These are phyloP conservation scores for Crenichthys baileyi DNA, from an alignment of 2,797 vertebrate genomes.

Conservation along the genomic window DNA sequence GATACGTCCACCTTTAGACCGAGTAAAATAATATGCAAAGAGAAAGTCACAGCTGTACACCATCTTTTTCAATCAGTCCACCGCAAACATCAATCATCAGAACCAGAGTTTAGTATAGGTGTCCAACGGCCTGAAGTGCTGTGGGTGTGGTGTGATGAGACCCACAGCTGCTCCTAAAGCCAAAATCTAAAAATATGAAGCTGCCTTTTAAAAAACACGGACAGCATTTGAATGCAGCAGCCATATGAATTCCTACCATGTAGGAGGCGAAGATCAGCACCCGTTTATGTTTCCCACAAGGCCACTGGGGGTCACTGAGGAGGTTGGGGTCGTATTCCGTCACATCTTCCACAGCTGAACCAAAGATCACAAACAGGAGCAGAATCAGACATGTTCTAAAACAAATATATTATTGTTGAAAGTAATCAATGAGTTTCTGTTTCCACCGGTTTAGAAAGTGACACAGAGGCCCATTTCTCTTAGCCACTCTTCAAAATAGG, in stretches of 20 bases:
- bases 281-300: constrained; percentile 96
- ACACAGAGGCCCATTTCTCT: not conserved
- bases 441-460: too few species aligned
- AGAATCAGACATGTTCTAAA: not conserved
- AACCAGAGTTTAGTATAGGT: constrained; percentile 2
- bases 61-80: not conserved
- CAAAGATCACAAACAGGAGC: not conserved
- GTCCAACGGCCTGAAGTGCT: not conserved
- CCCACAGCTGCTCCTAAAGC: not conserved
- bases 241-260: constrained; percentile 83
- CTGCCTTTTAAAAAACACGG: not conserved
- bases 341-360: constrained; percentile 84
- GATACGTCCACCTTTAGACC: not conserved
- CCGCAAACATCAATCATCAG: not conserved
- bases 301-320: constrained; percentile 96
- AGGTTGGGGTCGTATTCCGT: constrained; percentile 93
- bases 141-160: not conserved
- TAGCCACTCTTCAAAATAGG: not conserved
- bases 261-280: constrained; percentile 98
- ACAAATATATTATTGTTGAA: not conserved
- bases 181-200: not conserved
- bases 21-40: not conserved
- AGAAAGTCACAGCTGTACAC: not conserved
- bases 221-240: not conserved
- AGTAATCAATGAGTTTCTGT: not conserved